Evolutionary conservation across 1,140 invertebrate genomes (phyloP).

Genomic region (Odontomachus brunneus): DNA sequence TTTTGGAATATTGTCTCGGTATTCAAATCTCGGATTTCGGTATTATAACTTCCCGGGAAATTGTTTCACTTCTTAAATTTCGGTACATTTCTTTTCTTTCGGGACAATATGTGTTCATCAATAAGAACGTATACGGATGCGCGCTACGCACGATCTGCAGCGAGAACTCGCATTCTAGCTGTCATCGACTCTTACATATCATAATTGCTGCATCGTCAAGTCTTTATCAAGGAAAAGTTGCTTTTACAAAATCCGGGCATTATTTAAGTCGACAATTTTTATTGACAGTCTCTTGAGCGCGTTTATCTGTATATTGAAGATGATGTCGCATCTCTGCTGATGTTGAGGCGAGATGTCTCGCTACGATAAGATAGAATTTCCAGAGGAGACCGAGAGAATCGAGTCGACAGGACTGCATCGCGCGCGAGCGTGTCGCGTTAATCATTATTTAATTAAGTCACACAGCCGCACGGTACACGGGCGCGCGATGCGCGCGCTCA

Average conservation of each 20-base stretch:
- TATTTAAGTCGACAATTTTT: not conserved
- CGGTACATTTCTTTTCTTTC: too few relatives aligned
- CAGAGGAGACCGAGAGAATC: constrained; percentile 4
- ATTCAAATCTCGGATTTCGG: too few relatives aligned
- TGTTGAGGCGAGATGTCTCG: not conserved
- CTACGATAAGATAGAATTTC: not conserved
- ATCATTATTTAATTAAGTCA: constrained; percentile 74
- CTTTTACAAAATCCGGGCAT: not conserved
- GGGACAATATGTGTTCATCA: too few relatives aligned
- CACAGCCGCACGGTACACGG: constrained; percentile 77
- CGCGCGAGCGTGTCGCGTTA: constrained; percentile 30
- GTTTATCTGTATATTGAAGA: not conserved
- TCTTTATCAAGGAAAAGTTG: not conserved
- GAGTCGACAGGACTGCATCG: constrained; percentile 16
- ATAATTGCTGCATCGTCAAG: not conserved
- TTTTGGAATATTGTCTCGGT: too few relatives aligned
- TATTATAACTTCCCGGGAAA: too few relatives aligned
- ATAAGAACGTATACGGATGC: constrained; percentile 74
- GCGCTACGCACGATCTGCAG: not conserved
- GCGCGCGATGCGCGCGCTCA: constrained; percentile 61
- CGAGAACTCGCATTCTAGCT: not conserved
- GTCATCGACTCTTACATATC: not conserved
- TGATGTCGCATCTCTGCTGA: not conserved
- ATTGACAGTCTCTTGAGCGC: not conserved
- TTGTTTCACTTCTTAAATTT: too few relatives aligned